Evolutionary conservation across 2,113 vertebrate genomes (phyloP).

Genomic region (Elephantulus edwardii): DNA sequence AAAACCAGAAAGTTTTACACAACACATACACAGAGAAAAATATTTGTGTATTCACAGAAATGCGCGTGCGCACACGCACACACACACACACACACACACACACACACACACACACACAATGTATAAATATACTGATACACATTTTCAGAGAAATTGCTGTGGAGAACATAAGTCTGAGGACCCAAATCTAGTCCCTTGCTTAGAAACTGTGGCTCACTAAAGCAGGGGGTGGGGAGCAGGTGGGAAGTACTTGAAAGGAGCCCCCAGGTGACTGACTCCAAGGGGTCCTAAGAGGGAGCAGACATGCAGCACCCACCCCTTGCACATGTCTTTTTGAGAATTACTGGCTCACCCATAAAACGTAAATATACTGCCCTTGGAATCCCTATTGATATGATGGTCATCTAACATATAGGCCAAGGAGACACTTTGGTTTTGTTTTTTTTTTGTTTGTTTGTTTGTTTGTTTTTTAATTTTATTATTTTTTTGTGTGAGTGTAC

Average conservation of each 20-base stretch:
- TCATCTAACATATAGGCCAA: neutral
- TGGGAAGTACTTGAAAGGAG: neutral
- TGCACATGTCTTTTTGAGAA: neutral
- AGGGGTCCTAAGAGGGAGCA: neutral
- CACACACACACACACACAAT: too few relatives aligned
- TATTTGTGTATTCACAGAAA: too few relatives aligned
- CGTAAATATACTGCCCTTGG: conserved; percentile 8
- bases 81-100: neutral
- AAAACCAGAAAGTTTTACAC: neutral
- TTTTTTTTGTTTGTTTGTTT: too few relatives aligned
- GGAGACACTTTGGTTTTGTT: too few relatives aligned
- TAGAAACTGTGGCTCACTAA: neutral
- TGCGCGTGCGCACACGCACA: too few relatives aligned
- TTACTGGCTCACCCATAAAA: neutral
- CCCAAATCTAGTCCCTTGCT: neutral
- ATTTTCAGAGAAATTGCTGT: neutral
- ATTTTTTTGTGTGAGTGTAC: too few relatives aligned
- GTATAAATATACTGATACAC: neutral
- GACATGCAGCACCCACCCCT: neutral
- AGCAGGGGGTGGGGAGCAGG: neutral
- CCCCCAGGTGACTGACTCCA: neutral
- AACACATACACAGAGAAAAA: too few relatives aligned
- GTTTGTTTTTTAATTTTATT: too few relatives aligned
- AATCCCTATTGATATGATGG: neutral
- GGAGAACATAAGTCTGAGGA: neutral